Evolutionary conservation across 2,113 vertebrate genomes (phyloP), one percentile per base, ranked within the genome.

Genomic region (Pampusana beccarii): DNA sequence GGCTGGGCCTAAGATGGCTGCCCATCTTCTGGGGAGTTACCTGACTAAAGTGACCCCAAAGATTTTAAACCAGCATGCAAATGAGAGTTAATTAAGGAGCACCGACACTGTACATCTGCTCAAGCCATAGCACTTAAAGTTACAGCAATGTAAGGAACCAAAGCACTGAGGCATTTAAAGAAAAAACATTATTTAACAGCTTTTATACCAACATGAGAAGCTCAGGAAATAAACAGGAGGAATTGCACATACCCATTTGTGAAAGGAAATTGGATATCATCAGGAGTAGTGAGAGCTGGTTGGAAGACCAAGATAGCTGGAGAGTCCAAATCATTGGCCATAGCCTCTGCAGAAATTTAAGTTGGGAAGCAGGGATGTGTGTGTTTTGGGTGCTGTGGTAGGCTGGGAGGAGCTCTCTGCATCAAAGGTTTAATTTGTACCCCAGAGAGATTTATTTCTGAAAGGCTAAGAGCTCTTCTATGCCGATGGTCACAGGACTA

Each of bases 51-150:
- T 15, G 21, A 56, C 21, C 18, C 25, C 60, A 62, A 67, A 42
- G 46, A 62, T 70, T 84, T 89, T 78, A 71, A 79, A 81, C 29
- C 23, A 56, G 44, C 0, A 2, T 48, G 20, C 14, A 74, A 31
- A 71, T 34, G 38, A 69, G 23, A 77, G 14, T 40, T 9, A 66
- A 36, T 78, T 48, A 58, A 66, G n/a, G 33, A 64, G 2, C 15
- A 18, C 18, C 53, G 78, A 25, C 17, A 15, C 2, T 4, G 3
- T 18, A 51, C 2, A 1, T 62, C 46, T 4, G 1, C 29, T 65
- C 13, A 4, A 6, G 9, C 71, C 2, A 1, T 61, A 16, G 34
- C 81, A 50, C 42, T 84, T 78, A 56, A 61, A 33, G 58, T 84
- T 88, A 40, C 24, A 65, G 66, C n/a, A 60, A 33, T 3, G 8